A percentile compares a stretch with the other conserved stretches of the same genome.
These are phyloP conservation scores for Herpailurus yagouaroundi DNA, from an alignment of 2,113 vertebrate genomes.

Conservation along the genomic window DNA sequence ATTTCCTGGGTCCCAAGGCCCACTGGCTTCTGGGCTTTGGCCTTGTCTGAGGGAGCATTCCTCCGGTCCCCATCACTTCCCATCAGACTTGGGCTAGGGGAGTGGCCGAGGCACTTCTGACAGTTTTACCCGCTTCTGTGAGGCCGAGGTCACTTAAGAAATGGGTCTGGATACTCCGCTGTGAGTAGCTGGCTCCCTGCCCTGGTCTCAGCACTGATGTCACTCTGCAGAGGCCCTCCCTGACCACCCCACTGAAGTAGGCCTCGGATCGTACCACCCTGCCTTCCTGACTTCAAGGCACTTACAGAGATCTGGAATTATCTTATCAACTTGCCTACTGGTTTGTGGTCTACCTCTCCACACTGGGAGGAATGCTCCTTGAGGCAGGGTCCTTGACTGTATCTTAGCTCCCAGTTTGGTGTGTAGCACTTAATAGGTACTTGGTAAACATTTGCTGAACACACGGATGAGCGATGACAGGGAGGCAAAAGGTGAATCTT, in stretches of 20 bases:
- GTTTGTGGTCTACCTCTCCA: background rate
- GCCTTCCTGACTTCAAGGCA: background rate
- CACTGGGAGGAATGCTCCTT: background rate
- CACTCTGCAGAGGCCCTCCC: background rate
- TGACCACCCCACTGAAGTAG: background rate
- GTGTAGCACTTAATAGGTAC: background rate
- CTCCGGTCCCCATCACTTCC: background rate
- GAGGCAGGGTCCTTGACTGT: background rate
- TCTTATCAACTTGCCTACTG: background rate
- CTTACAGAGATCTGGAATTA: constrained; percentile 3
- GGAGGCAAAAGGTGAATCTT: background rate
- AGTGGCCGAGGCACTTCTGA: background rate
- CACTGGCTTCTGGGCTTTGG: background rate
- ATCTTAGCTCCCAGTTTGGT: background rate
- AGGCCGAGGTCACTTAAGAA: background rate
- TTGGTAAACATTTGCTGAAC: background rate
- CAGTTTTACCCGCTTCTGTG: background rate
- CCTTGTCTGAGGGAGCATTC: background rate
- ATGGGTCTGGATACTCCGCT: background rate
- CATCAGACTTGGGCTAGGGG: background rate
- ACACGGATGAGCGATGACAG: background rate
- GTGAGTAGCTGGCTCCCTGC: background rate
- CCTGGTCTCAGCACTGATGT: background rate
- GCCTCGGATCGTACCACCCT: background rate
- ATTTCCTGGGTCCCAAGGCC: background rate